Conservation (phyloP, 2,797 vertebrate genomes). For the Spatula versicolor region DNA sequence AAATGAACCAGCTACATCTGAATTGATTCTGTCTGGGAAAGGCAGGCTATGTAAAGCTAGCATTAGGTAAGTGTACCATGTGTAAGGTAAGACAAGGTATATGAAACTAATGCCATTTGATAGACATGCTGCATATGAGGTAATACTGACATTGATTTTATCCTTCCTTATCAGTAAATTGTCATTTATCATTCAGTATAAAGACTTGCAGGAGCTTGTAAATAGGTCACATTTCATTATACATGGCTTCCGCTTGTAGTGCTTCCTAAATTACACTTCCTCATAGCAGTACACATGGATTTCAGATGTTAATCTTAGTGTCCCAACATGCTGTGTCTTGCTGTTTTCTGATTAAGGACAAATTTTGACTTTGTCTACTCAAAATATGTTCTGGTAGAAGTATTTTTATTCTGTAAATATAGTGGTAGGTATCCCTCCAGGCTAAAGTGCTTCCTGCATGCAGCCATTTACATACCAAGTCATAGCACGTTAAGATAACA, state of each 20-base stretch:
- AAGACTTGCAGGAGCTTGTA: neutral
- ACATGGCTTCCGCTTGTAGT: slow-evolving; percentile 37
- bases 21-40: slow-evolving; percentile 17
- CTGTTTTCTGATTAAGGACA: slow-evolving; percentile 8
- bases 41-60: slow-evolving; percentile 15
- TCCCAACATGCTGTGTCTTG: neutral
- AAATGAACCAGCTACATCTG: slow-evolving; percentile 6
- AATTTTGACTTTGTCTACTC: neutral
- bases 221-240: slow-evolving; percentile 28
- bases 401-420: neutral
- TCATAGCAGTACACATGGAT: neutral
- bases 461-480: neutral
- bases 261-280: neutral
- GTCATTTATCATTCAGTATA: neutral
- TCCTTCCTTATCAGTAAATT: neutral
- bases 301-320: slow-evolving; percentile 16
- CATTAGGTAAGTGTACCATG: neutral
- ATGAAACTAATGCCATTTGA: neutral
- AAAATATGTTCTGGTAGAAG: neutral
- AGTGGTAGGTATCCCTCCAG: neutral
- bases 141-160: neutral
- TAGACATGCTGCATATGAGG: neutral
- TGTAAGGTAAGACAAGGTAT: slow-evolving; percentile 16
- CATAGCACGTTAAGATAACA: neutral
- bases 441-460: slow-evolving; percentile 26